These are phyloP conservation scores for Alloscopus bannaensis DNA, from an alignment of 2,888 invertebrate species.

Conservation along the genomic window DNA sequence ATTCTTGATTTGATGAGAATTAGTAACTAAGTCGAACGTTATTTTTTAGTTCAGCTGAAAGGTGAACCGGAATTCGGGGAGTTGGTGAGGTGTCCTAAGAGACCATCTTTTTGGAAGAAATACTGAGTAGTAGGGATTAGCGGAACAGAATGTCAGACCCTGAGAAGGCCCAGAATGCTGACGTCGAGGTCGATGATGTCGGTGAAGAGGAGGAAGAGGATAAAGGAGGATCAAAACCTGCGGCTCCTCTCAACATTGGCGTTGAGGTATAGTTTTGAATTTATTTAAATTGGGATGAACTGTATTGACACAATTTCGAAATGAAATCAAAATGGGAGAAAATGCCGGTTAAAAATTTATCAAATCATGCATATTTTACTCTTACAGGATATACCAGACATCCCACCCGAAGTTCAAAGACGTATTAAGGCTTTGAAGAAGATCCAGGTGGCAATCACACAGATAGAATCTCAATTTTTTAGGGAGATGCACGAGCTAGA, in stretches of 20 bases:
- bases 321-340: too few species aligned
- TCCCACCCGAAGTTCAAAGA: slow-evolving; percentile 69
- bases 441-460: slow-evolving; percentile 70
- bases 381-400: slow-evolving; percentile 74
- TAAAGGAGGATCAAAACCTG: slow-evolving; percentile 75
- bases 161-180: slow-evolving; percentile 77
- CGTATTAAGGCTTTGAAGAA: slow-evolving; percentile 72
- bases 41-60: too few species aligned
- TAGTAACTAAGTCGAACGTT: too few species aligned
- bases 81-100: too few species aligned
- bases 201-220: slow-evolving; percentile 80
- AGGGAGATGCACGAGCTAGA: slow-evolving; percentile 95
- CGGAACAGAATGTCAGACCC: slow-evolving; percentile 66
- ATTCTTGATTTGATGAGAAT: too few species aligned
- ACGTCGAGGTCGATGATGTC: slow-evolving; percentile 82
- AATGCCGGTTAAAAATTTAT: not conserved
- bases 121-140: too few species aligned
- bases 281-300: not conserved
- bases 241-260: slow-evolving; percentile 9
- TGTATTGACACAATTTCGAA: not conserved
- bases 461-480: slow-evolving; percentile 83
- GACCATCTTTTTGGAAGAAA: too few species aligned
- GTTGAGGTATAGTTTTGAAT: slow-evolving; percentile 14
- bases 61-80: too few species aligned
- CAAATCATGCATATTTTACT: not conserved